A percentile compares a stretch with the other conserved stretches of the same genome.
Evolutionary conservation across 2,888 invertebrate genomes (phyloP).

Genomic region (Troilus luridus): DNA sequence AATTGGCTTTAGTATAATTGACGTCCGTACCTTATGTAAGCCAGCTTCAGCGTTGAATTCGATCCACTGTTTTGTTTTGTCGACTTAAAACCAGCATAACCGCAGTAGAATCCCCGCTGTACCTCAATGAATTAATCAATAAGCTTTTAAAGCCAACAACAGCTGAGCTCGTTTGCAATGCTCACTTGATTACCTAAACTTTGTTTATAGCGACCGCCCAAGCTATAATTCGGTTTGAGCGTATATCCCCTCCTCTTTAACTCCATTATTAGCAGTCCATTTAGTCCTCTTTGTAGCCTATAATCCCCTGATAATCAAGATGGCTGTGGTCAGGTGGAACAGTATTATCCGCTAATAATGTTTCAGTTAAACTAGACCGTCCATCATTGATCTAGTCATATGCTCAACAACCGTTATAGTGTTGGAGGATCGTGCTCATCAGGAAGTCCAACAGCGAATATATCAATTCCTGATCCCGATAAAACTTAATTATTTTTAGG

Average conservation of each 20-base stretch:
- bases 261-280: constrained; percentile 23
- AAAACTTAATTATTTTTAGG: not conserved
- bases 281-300: not conserved
- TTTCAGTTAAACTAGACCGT: not conserved
- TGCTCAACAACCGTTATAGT: not conserved
- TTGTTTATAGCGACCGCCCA: not conserved
- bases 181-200: constrained; percentile 26
- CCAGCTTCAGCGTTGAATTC: not conserved
- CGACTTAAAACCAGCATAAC: not conserved
- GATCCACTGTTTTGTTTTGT: not conserved
- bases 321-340: not conserved
- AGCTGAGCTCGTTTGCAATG: constrained; percentile 22
- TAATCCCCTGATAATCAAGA: constrained; percentile 38
- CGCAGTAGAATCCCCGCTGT: not conserved
- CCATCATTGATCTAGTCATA: not conserved
- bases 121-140: constrained; percentile 22
- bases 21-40: not conserved
- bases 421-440: not conserved
- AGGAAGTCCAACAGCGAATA: not conserved
- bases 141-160: not conserved
- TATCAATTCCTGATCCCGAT: too few relatives aligned
- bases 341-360: not conserved
- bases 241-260: not conserved
- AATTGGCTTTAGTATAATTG: not conserved
- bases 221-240: constrained; percentile 19